Evolutionary conservation across 1,140 invertebrate species (phyloP).

Genomic region (Ips nitidus): DNA sequence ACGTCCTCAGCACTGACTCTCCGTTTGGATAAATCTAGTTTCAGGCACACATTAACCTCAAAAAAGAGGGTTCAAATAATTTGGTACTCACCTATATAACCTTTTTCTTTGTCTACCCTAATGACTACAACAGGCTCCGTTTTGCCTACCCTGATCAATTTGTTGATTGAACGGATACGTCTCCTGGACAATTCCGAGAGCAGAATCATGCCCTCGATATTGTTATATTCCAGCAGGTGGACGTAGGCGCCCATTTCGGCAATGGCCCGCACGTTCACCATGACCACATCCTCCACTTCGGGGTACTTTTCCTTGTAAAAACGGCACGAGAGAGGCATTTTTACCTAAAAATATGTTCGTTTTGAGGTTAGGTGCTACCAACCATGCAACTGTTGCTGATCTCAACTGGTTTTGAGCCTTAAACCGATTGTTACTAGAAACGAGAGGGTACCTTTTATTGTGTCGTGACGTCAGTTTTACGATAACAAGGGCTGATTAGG

Average conservation of each 20-base stretch:
- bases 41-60: background rate
- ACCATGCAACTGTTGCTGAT: background rate
- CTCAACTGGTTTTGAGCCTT: no score
- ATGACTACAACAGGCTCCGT: slow-evolving; percentile 99
- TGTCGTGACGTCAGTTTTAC: no score
- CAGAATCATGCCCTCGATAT: slow-evolving; percentile 97
- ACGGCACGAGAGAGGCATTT: slow-evolving; percentile 94
- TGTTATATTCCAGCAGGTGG: slow-evolving; percentile 96
- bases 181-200: slow-evolving; percentile 95
- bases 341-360: slow-evolving; percentile 42
- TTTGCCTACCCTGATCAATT: slow-evolving; percentile 97
- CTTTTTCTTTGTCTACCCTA: slow-evolving; percentile 99
- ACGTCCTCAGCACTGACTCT: slow-evolving; percentile 98
- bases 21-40: slow-evolving; percentile 93
- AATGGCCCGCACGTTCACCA: slow-evolving; percentile 98
- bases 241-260: slow-evolving; percentile 99
- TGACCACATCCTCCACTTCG: slow-evolving; percentile 98
- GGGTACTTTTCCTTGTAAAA: slow-evolving; percentile 98
- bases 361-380: slow-evolving; percentile 19
- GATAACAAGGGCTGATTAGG: no score
- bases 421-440: no score
- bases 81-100: slow-evolving; percentile 74
- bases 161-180: slow-evolving; percentile 99
- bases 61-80: background rate
- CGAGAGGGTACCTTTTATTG: no score